These are phyloP conservation scores for Sebastes oblongus DNA, from an alignment of 2,797 vertebrate genomes.

Conservation along the genomic window DNA sequence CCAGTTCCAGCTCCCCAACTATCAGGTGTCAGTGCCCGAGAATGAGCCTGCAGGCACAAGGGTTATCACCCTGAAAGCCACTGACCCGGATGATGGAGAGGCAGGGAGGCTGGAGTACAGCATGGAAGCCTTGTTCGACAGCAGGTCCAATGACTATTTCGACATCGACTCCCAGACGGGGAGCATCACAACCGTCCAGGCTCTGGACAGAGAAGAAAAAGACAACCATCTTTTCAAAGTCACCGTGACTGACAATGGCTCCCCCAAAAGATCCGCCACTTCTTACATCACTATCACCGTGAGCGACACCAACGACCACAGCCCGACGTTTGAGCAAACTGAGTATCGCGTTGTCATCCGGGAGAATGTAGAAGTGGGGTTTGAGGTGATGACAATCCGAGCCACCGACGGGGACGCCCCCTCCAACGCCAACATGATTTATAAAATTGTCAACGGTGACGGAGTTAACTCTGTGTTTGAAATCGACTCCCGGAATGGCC, in stretches of 20 bases:
- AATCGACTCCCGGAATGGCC: slow-evolving; percentile 90
- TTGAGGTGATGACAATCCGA: slow-evolving; percentile 93
- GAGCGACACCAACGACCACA: slow-evolving; percentile 95
- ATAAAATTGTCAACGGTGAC: slow-evolving; percentile 87
- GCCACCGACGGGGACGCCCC: slow-evolving; percentile 94
- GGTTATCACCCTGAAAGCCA: slow-evolving; percentile 91
- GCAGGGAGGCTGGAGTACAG: slow-evolving; percentile 89
- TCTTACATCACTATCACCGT: slow-evolving; percentile 93
- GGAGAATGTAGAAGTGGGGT: slow-evolving; percentile 95
- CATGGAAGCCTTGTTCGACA: slow-evolving; percentile 94
- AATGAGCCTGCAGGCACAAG: slow-evolving; percentile 89
- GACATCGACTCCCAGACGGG: slow-evolving; percentile 87
- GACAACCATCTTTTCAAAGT: slow-evolving; percentile 95
- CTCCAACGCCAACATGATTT: slow-evolving; percentile 95
- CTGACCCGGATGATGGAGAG: slow-evolving; percentile 92
- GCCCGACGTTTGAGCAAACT: slow-evolving; percentile 91
- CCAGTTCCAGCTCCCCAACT: slow-evolving; percentile 92
- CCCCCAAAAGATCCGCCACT: slow-evolving; percentile 83
- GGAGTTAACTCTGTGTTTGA: slow-evolving; percentile 86
- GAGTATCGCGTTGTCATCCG: slow-evolving; percentile 91
- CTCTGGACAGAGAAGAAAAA: slow-evolving; percentile 93
- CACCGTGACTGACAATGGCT: slow-evolving; percentile 87
- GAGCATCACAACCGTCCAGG: slow-evolving; percentile 84
- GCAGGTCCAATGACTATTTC: slow-evolving; percentile 91
- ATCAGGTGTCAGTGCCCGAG: slow-evolving; percentile 94